Conservation (phyloP, 2,113 vertebrate genomes). For the Corvus hawaiiensis region DNA sequence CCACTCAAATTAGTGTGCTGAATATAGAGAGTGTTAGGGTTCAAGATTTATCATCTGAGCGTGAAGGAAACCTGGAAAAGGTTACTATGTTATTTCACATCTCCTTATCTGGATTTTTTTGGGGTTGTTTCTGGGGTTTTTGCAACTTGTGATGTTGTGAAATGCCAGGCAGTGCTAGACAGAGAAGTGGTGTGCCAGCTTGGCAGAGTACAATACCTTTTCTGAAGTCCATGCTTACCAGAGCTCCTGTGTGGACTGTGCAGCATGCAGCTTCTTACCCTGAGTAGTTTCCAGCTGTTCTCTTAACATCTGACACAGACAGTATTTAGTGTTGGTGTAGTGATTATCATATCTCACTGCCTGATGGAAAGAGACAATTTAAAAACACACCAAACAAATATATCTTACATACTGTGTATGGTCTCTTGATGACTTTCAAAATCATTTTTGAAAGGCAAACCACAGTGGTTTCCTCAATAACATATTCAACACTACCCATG, state of each 20-base stretch:
- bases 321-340: constrained; percentile 96
- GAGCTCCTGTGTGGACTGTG: constrained; percentile 86
- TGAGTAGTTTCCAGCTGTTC: constrained; percentile 88
- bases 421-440: neutral
- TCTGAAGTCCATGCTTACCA: constrained; percentile 75
- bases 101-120: neutral
- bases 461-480: neutral
- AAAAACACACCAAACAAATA: neutral
- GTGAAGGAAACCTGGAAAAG: neutral
- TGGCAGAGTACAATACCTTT: neutral
- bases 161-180: neutral
- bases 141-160: neutral
- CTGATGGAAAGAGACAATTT: constrained; percentile 63
- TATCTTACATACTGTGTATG: neutral
- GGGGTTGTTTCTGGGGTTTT: neutral
- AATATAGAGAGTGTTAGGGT: neutral
- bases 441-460: neutral
- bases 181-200: neutral
- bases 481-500: neutral
- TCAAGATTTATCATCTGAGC: neutral
- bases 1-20: neutral
- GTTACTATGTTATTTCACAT: neutral
- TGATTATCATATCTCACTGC: constrained; percentile 91
- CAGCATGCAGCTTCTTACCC: constrained; percentile 87
- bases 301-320: constrained; percentile 94